A percentile compares a stretch with the other conserved stretches of the same genome.
These are phyloP conservation scores for Cygnus buccinator DNA, from an alignment of 2,113 vertebrate genomes.

Conservation along the genomic window DNA sequence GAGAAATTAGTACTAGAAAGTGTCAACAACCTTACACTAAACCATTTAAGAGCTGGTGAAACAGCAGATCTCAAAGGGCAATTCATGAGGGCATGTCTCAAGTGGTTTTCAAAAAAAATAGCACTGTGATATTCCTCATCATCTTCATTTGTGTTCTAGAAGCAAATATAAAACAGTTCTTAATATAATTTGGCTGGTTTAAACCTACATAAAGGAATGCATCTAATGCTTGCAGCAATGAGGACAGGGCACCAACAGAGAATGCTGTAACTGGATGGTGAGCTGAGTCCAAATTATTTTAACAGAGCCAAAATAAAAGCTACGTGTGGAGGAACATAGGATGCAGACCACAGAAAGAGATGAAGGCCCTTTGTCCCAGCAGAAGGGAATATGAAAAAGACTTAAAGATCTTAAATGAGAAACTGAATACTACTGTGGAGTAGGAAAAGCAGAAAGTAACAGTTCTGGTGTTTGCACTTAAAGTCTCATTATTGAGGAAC, in stretches of 20 bases:
- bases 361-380: neutral
- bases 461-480: neutral
- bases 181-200: slow-evolving; percentile 16
- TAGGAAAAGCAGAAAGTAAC: neutral
- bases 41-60: neutral
- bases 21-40: neutral
- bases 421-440: neutral
- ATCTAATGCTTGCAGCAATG: neutral
- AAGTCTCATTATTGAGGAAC: neutral
- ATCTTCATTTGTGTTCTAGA: neutral
- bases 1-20: neutral
- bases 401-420: neutral
- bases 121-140: neutral
- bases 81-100: neutral
- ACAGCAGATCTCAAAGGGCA: neutral
- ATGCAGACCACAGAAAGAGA: neutral
- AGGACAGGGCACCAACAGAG: neutral
- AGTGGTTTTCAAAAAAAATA: neutral
- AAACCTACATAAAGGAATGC: neutral
- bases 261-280: neutral
- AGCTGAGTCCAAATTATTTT: neutral
- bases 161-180: slow-evolving; percentile 13
- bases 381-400: neutral
- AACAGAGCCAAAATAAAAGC: neutral
- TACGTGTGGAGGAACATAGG: neutral